Evolutionary conservation across 2,797 vertebrate species (phyloP).

Genomic region (Mormyrus proboscirostris): DNA sequence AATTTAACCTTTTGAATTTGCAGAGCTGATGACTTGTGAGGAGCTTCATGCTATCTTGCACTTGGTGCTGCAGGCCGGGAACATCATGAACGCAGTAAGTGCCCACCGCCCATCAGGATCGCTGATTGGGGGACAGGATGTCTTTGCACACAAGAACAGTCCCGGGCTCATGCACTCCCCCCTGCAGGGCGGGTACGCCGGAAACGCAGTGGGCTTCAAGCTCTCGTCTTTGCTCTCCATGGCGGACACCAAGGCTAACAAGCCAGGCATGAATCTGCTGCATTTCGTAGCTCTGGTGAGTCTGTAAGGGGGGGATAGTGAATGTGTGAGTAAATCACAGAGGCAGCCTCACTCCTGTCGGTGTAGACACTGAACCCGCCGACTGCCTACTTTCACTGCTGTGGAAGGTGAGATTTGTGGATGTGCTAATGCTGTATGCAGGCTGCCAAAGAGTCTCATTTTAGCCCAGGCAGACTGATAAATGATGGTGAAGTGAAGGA

Average conservation of each 20-base stretch:
- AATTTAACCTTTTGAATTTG: neutral
- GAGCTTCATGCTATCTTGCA: constrained; percentile 73
- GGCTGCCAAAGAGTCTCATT: neutral
- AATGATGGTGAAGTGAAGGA: neutral
- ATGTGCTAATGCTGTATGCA: neutral
- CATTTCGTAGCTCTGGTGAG: constrained; percentile 89
- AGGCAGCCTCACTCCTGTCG: neutral
- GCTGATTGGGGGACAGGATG: neutral
- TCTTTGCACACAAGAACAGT: neutral
- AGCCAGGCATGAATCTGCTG: constrained; percentile 87
- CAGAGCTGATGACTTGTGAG: constrained; percentile 70
- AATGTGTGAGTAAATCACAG: neutral
- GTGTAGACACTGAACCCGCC: neutral
- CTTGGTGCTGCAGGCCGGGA: constrained; percentile 84
- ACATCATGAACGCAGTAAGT: constrained; percentile 80
- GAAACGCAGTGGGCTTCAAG: constrained; percentile 87
- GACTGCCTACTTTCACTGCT: neutral
- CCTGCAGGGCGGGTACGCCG: constrained; percentile 79
- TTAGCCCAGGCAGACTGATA: neutral
- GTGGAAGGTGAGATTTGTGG: neutral
- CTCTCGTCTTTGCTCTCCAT: constrained; percentile 84
- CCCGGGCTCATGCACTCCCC: constrained; percentile 21
- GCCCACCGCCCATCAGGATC: neutral
- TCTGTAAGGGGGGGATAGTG: constrained; percentile 13
- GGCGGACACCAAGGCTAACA: constrained; percentile 89